phyloP scores from a whole-genome alignment of 2,113 vertebrate genomes.

The Solea senegalensis region DNA sequence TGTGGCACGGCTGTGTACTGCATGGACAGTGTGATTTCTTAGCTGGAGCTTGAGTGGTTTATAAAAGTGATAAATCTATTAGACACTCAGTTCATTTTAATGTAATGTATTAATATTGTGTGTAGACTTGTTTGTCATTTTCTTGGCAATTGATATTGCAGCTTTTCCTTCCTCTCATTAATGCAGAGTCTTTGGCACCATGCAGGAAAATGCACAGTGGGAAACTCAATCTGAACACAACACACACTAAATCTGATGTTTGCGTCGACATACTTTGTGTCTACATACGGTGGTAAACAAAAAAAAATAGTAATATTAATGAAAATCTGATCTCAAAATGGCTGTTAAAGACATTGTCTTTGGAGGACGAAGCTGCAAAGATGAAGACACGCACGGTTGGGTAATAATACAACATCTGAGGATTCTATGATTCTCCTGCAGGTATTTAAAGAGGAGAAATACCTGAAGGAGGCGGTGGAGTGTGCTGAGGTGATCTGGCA shows the following conservation, averaged over 20 bases:
- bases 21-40: not conserved
- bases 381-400: no score
- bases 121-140: not conserved
- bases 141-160: slow-evolving; percentile 27
- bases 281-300: not conserved
- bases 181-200: slow-evolving; percentile 21
- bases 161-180: slow-evolving; percentile 10
- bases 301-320: no score
- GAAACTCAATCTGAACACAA: not conserved
- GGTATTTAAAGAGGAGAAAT: slow-evolving; percentile 97
- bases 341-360: no score
- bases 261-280: not conserved
- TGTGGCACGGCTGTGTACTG: slow-evolving; percentile 14
- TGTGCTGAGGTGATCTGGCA: slow-evolving; percentile 97
- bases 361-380: no score
- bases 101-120: not conserved
- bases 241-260: not conserved
- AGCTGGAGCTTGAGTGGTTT: no score
- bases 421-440: slow-evolving; percentile 46
- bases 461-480: slow-evolving; percentile 93
- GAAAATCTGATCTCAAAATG: no score
- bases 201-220: slow-evolving; percentile 18
- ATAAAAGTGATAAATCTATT: no score
- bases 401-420: no score
- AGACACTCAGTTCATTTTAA: no score